phyloP scores from a whole-genome alignment of 1,140 invertebrate species.

The Diabrotica virgifera region DNA sequence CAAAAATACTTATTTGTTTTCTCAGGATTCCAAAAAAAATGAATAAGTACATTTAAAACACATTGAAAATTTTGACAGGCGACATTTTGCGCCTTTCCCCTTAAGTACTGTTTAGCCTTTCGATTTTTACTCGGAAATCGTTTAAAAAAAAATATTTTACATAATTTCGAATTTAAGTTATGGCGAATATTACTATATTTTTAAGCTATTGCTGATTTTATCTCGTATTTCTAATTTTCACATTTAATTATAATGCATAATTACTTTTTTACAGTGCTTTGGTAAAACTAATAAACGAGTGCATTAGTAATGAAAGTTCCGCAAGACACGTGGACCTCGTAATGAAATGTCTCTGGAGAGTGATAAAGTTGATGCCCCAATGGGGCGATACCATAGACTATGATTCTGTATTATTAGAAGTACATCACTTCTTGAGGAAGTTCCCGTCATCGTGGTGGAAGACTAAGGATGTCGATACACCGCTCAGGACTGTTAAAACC shows the following conservation, averaged over 20 bases:
- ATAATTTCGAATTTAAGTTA: no score
- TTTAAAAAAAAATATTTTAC: no score
- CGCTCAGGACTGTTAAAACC: conserved; percentile 86
- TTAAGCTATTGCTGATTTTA: no score
- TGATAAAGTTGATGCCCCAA: conserved; percentile 72
- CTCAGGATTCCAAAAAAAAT: no score
- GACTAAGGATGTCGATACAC: conserved; percentile 69
- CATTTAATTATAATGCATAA: not conserved
- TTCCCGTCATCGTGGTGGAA: conserved; percentile 82
- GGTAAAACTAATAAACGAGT: conserved; percentile 72
- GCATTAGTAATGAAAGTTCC: conserved; percentile 61
- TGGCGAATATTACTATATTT: no score
- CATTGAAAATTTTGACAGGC: no score
- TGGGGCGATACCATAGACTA: conserved; percentile 76
- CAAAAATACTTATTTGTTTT: no score
- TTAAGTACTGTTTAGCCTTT: no score
- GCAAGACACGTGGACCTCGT: conserved; percentile 75
- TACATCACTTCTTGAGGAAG: conserved; percentile 82
- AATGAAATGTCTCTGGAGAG: conserved; percentile 88
- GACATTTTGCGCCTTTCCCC: no score
- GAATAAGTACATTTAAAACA: no score
- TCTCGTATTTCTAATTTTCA: no score
- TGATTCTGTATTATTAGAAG: conserved; percentile 77
- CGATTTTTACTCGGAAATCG: no score
- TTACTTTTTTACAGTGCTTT: conserved; percentile 59